These are phyloP conservation scores for Clarias macrocephalus DNA, from an alignment of 2,113 vertebrate genomes.

Conservation along the genomic window DNA sequence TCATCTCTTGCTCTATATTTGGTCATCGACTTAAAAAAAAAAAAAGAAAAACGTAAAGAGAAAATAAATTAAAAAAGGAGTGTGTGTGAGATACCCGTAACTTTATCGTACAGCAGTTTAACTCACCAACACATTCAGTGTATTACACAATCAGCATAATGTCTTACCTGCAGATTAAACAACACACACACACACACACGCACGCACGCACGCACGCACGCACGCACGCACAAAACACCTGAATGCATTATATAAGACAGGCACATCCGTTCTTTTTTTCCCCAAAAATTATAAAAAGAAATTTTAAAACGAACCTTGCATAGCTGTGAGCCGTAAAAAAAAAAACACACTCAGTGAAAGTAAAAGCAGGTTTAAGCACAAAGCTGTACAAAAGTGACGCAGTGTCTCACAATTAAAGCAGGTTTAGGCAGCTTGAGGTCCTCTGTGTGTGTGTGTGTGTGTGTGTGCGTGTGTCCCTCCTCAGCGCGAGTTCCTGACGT, in stretches of 20 bases:
- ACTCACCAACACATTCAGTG: slow-evolving; percentile 57
- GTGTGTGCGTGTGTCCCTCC: background rate
- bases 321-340: slow-evolving; percentile 63
- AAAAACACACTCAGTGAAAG: background rate
- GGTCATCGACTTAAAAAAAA: background rate
- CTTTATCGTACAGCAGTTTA: slow-evolving; percentile 63
- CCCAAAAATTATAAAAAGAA: slow-evolving; percentile 41
- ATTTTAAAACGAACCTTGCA: slow-evolving; percentile 62
- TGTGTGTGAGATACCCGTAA: slow-evolving; percentile 31
- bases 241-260: slow-evolving; percentile 43
- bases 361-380: background rate
- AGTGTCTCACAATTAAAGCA: background rate
- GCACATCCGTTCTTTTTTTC: slow-evolving; percentile 22
- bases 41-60: background rate
- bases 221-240: background rate
- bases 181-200: background rate
- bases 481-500: slow-evolving; percentile 60
- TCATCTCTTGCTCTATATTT: background rate
- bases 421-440: background rate
- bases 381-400: slow-evolving; percentile 23
- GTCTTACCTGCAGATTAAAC: slow-evolving; percentile 17
- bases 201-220: background rate
- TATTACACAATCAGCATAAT: slow-evolving; percentile 54
- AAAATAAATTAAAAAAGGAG: slow-evolving; percentile 5
- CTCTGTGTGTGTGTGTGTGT: slow-evolving; percentile 6